Evolutionary conservation across 1,140 invertebrate species (phyloP).

Genomic region (Rhyzopertha dominica): DNA sequence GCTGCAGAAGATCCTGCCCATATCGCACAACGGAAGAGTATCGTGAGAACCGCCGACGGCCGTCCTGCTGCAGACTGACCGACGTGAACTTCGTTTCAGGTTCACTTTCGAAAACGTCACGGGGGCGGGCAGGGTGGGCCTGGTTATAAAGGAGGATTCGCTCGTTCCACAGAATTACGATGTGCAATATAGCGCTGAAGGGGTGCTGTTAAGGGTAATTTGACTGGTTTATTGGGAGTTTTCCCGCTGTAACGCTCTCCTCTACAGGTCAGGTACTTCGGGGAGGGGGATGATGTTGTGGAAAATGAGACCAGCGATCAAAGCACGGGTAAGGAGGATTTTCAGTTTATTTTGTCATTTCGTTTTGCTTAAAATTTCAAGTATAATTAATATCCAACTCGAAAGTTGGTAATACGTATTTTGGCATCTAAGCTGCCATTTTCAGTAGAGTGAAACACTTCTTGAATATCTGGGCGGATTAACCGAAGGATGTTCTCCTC

Average conservation of each 20-base stretch:
- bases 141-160: constrained; percentile 34
- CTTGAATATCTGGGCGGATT: no score
- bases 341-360: background rate
- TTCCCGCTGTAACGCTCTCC: background rate
- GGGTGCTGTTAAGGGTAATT: constrained; percentile 30
- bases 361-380: background rate
- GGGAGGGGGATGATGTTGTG: constrained; percentile 22
- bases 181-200: constrained; percentile 23
- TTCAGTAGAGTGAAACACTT: no score
- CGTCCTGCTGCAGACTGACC: constrained; percentile 2
- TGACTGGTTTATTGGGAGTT: background rate
- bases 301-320: constrained; percentile 26
- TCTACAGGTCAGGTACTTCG: constrained; percentile 31
- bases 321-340: constrained; percentile 27
- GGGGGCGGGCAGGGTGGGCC: constrained; percentile 26
- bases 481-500: no score
- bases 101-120: constrained; percentile 21
- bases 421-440: no score
- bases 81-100: constrained; percentile 13
- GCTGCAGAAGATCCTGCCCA: constrained; percentile 28
- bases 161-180: constrained; percentile 36
- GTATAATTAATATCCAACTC: no score
- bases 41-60: constrained; percentile 19
- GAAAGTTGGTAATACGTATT: no score
- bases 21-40: constrained; percentile 30